phyloP scores from a whole-genome alignment of 2,113 vertebrate genomes.

The Rhynchomys soricoides region DNA sequence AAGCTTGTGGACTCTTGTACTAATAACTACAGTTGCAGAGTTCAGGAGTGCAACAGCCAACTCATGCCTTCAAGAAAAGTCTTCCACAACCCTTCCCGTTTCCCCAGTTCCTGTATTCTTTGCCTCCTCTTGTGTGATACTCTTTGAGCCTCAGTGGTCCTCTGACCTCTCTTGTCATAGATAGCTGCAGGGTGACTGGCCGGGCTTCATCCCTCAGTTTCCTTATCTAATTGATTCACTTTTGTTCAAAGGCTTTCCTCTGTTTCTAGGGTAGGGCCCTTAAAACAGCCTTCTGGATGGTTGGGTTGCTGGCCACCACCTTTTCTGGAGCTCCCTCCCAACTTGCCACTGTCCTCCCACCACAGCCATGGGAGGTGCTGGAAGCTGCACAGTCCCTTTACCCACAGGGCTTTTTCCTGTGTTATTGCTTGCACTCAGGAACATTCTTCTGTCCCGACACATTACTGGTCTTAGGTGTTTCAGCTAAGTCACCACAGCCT shows the following conservation, averaged over 20 bases:
- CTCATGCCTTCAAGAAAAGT: neutral
- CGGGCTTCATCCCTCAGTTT: neutral
- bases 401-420: neutral
- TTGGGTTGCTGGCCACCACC: neutral
- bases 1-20: neutral
- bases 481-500: neutral
- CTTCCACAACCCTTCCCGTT: neutral
- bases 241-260: neutral
- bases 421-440: neutral
- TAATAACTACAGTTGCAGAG: neutral
- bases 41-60: neutral
- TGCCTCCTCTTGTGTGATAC: neutral
- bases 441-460: neutral
- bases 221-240: neutral
- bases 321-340: neutral
- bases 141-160: neutral
- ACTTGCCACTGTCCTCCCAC: neutral
- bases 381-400: neutral
- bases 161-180: neutral
- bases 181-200: neutral
- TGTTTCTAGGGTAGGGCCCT: neutral
- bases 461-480: neutral
- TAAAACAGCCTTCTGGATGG: neutral
- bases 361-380: neutral
- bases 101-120: neutral